A percentile compares a stretch with the other conserved stretches of the same genome.
Conservation (phyloP, 2,888 invertebrate genomes). For the Apodemia duryi region DNA sequence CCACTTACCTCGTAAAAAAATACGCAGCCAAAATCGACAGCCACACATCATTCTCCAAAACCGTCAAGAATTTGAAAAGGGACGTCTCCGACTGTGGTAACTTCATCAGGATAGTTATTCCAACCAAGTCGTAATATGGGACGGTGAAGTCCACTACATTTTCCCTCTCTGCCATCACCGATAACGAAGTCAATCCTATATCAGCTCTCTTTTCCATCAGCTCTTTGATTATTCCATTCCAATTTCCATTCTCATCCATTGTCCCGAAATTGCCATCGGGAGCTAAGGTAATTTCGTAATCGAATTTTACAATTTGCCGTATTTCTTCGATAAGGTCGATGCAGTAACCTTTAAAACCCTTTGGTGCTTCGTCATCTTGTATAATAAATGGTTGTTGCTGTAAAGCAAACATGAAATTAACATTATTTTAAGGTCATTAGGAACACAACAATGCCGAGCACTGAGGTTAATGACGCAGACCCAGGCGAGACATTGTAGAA, state of each 20-base stretch:
- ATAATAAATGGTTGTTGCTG: conserved; percentile 92
- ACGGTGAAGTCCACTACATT: conserved; percentile 99
- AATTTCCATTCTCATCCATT: conserved; percentile 91
- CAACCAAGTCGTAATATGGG: conserved; percentile 98
- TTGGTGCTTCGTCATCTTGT: conserved; percentile 81
- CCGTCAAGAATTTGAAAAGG: conserved; percentile 97
- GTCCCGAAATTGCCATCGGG: conserved; percentile 92
- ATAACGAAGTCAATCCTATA: conserved; percentile 94
- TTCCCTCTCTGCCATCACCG: conserved; percentile 98
- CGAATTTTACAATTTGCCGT: conserved; percentile 89
- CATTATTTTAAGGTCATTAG: background rate
- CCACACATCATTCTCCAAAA: conserved; percentile 98
- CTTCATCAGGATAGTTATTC: conserved; percentile 97
- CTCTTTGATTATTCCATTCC: conserved; percentile 92
- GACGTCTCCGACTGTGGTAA: conserved; percentile 93
- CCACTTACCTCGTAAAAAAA: conserved; percentile 90
- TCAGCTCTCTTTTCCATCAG: conserved; percentile 93
- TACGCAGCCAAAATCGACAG: conserved; percentile 96
- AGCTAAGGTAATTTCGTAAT: conserved; percentile 91
- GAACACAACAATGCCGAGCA: too few relatives aligned
- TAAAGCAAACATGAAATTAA: conserved; percentile 36
- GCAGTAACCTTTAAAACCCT: conserved; percentile 92
- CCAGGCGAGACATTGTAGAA: too few relatives aligned
- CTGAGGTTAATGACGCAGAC: too few relatives aligned
- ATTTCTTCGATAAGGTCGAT: conserved; percentile 96